phyloP scores from a whole-genome alignment of 2,888 invertebrate genomes.

The Drosophila phalerata region DNA sequence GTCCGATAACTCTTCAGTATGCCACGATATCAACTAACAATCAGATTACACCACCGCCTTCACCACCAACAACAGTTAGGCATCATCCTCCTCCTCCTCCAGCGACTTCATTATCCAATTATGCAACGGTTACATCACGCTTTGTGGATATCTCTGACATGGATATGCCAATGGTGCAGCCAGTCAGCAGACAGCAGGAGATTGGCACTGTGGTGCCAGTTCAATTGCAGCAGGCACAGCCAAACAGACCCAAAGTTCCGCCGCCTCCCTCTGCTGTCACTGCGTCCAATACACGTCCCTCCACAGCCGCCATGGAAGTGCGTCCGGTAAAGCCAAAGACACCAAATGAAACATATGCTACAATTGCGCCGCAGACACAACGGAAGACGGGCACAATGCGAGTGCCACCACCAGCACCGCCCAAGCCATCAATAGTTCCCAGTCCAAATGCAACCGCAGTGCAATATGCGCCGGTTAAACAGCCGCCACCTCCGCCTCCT shows the following conservation, averaged over 20 bases:
- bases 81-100: not conserved
- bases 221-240: conserved; percentile 46
- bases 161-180: conserved; percentile 40
- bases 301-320: conserved; percentile 53
- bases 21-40: conserved; percentile 75
- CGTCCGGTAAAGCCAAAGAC: conserved; percentile 27
- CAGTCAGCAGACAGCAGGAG: conserved; percentile 25
- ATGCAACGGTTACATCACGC: conserved; percentile 62
- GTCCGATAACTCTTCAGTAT: conserved; percentile 56
- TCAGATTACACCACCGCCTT: conserved; percentile 60
- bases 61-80: conserved; percentile 36
- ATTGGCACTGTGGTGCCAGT: conserved; percentile 57
- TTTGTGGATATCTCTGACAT: conserved; percentile 66
- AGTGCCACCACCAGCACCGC: conserved; percentile 57
- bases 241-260: conserved; percentile 43
- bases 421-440: conserved; percentile 54
- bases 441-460: conserved; percentile 19
- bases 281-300: conserved; percentile 56
- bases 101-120: conserved; percentile 51
- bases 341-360: conserved; percentile 51
- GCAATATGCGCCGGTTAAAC: conserved; percentile 29
- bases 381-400: conserved; percentile 62
- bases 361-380: conserved; percentile 63
- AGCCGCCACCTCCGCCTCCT: conserved; percentile 25
- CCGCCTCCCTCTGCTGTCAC: conserved; percentile 69